Conservation (phyloP, 2,888 invertebrate genomes). For the Spisula solida region DNA sequence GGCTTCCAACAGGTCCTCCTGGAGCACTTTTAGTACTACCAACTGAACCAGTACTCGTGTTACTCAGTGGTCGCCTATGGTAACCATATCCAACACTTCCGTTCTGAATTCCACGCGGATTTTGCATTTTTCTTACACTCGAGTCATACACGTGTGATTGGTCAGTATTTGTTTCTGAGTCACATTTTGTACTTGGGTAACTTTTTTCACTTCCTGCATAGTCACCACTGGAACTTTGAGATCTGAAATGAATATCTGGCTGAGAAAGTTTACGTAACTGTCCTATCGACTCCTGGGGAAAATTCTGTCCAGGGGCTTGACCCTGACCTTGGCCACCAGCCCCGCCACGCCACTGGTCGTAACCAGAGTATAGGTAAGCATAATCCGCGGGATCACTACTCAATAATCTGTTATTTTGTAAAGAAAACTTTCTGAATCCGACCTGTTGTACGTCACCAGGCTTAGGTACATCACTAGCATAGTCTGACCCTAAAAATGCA, state of each 20-base stretch:
- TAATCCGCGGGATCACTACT: constrained; percentile 84
- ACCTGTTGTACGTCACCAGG: constrained; percentile 75
- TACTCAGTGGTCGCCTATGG: constrained; percentile 84
- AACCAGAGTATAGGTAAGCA: constrained; percentile 81
- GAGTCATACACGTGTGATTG: constrained; percentile 83
- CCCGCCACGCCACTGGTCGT: constrained; percentile 74
- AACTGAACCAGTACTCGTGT: constrained; percentile 84
- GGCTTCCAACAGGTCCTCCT: constrained; percentile 69
- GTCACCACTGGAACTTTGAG: constrained; percentile 74
- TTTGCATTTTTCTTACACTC: constrained; percentile 81
- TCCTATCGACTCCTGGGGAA: constrained; percentile 77
- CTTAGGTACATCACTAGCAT: constrained; percentile 79
- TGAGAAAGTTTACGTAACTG: constrained; percentile 83
- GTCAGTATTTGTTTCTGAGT: constrained; percentile 86
- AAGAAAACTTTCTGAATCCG: constrained; percentile 83
- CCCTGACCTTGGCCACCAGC: constrained; percentile 56
- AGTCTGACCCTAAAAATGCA: constrained; percentile 83
- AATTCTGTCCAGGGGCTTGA: constrained; percentile 63
- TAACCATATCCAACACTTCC: constrained; percentile 81
- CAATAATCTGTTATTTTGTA: constrained; percentile 81
- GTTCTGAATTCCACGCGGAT: constrained; percentile 74
- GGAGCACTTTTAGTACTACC: constrained; percentile 84
- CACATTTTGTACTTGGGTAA: constrained; percentile 80
- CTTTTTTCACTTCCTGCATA: constrained; percentile 75
- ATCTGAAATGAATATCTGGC: constrained; percentile 79